Conservation (phyloP, 1,140 invertebrate genomes). For the Drosophila lowei region DNA sequence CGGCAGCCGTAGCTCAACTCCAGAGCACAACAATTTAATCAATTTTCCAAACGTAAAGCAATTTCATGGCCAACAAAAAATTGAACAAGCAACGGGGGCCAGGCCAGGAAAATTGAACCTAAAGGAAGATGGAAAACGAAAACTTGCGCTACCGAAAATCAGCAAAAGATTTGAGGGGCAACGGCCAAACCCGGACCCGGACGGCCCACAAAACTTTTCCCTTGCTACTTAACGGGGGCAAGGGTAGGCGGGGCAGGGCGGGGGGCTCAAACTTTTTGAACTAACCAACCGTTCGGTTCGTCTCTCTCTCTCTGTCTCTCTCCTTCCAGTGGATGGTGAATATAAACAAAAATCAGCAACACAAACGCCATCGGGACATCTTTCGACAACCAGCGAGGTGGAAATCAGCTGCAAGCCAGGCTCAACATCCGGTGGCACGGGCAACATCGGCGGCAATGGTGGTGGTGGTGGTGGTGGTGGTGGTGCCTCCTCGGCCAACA, state of each 20-base stretch:
- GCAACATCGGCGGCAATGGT: conserved; percentile 27
- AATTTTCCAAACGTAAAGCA: conserved; percentile 76
- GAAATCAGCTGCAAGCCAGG: conserved; percentile 82
- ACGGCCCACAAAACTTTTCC: conserved; percentile 59
- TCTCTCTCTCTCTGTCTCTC: conserved; percentile 8
- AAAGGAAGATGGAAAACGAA: conserved; percentile 41
- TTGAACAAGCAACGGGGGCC: conserved; percentile 6
- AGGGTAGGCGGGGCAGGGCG: too few relatives aligned
- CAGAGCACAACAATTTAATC: conserved; percentile 73
- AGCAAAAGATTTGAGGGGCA: conserved; percentile 53
- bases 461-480: too few relatives aligned
- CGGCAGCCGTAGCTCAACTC: conserved; percentile 34
- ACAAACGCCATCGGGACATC: conserved; percentile 83
- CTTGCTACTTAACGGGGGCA: conserved; percentile 64
- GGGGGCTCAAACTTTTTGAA: conserved; percentile 52
- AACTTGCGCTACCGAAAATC: conserved; percentile 66
- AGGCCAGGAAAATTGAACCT: conserved; percentile 30
- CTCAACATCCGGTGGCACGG: conserved; percentile 51
- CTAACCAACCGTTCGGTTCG: conserved; percentile 57
- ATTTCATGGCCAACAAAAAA: conserved; percentile 54
- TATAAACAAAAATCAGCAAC: conserved; percentile 84
- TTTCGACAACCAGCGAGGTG: conserved; percentile 82
- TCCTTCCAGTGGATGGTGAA: conserved; percentile 80
- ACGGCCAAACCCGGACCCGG: too few relatives aligned
- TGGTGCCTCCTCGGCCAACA: conserved; percentile 28